Evolutionary conservation across 2,888 invertebrate species (phyloP), one percentile per base, ranked within the genome.

Genomic region (Aphrophora alni): DNA sequence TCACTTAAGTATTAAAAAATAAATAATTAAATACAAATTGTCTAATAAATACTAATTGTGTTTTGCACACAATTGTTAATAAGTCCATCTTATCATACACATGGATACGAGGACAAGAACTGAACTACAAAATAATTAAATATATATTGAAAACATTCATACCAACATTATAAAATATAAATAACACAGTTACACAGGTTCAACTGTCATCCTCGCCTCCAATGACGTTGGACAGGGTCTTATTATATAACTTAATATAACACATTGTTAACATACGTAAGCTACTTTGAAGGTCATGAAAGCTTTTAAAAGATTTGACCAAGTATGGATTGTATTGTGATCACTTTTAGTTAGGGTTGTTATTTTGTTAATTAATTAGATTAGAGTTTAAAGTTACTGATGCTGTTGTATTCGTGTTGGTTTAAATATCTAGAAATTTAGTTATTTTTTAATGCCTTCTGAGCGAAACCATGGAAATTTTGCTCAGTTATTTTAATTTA

Each of bases 141-240:
- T 33, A 33, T 33, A n/a, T n/a, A n/a, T n/a, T n/a, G n/a, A n/a
- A n/a, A n/a, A n/a, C n/a, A 7, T 44, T 44, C 17, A 14, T 44
- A 33, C 33, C 33, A 68, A 68, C 68, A 68, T 68, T 68, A 21
- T n/a, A 8, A 70, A 70, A 12, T 10, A 71, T 28, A 71, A 25
- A 26, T 27, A 33, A 33, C 68, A 59, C 21, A 59, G 7, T 70
- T n/a, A 21, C 21, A 59, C 21, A 4, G 59, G 83, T 83, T 83
- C 83, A 83, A 80, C 80, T 77, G 81, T 83, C 82, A 83, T 83
- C 83, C 83, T 83, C 80, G 80, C 75, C 78, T 78, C 81, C 70
- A 51, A 4, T 59, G 59, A 21, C 59, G 2, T 2, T 12, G 44
- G 14, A 10, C 44, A 17, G 44, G 10, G 44, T 44, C 44, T 17